Conservation (phyloP, 1,140 invertebrate genomes). For the Drosophila guanche region DNA sequence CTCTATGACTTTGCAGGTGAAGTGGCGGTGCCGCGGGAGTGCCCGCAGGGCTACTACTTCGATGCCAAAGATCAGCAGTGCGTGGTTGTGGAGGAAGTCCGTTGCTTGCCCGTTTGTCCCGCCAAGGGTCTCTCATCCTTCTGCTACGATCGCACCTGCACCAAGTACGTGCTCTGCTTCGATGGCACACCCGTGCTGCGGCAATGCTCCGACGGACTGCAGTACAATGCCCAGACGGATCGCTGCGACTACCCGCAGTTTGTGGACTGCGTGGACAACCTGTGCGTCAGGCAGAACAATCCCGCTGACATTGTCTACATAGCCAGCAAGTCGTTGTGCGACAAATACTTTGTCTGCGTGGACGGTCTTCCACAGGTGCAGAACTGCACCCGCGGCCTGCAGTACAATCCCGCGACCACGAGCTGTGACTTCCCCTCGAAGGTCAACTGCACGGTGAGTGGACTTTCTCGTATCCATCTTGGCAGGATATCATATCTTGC, state of each 20-base stretch:
- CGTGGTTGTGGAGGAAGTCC: conserved; percentile 36
- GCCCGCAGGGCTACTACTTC: conserved; percentile 40
- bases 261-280: conserved; percentile 75
- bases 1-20: conserved; percentile 15
- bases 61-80: conserved; percentile 65
- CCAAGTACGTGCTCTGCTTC: conserved; percentile 75
- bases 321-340: conserved; percentile 63
- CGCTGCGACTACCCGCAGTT: conserved; percentile 76
- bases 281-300: conserved; percentile 65
- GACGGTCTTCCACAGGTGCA: conserved; percentile 51
- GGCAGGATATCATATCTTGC: not conserved
- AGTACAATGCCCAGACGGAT: conserved; percentile 70
- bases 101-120: conserved; percentile 59
- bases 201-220: conserved; percentile 62
- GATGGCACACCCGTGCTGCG: conserved; percentile 51
- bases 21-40: conserved; percentile 35
- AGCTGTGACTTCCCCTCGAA: conserved; percentile 66
- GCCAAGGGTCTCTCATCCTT: conserved; percentile 53
- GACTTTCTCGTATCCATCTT: not conserved
- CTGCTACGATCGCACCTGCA: conserved; percentile 73
- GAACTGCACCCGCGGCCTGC: conserved; percentile 63
- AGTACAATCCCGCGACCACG: conserved; percentile 51
- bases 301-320: conserved; percentile 58
- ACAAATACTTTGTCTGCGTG: conserved; percentile 70
- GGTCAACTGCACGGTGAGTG: conserved; percentile 68